Evolutionary conservation across 2,113 vertebrate species (phyloP).

Genomic region (Ageneiosus marmoratus): DNA sequence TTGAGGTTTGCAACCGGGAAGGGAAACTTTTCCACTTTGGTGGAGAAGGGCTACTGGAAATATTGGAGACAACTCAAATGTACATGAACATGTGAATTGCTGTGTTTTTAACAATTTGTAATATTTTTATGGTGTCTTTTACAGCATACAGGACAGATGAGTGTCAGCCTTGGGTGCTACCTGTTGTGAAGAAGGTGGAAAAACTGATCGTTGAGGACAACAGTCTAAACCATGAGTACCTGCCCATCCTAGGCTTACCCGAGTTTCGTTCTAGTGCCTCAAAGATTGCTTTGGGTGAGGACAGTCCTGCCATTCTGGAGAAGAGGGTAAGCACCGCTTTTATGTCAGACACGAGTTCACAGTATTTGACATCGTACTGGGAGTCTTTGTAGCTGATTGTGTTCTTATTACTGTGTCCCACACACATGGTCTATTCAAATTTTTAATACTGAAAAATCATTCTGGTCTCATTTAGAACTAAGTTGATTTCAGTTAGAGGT

Average conservation of each 20-base stretch:
- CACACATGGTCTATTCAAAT: not conserved
- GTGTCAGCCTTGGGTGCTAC: slow-evolving; percentile 90
- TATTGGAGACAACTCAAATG: too few species aligned
- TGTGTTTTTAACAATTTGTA: too few species aligned
- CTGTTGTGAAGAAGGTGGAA: slow-evolving; percentile 93
- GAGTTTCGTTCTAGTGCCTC: slow-evolving; percentile 87
- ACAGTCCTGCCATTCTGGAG: slow-evolving; percentile 86
- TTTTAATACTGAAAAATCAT: not conserved
- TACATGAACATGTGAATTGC: too few species aligned
- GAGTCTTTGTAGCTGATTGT: too few species aligned
- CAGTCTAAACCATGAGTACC: slow-evolving; percentile 90
- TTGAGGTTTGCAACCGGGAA: too few species aligned
- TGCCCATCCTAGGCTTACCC: slow-evolving; percentile 89
- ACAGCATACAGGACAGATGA: slow-evolving; percentile 94
- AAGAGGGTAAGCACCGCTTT: slow-evolving; percentile 76
- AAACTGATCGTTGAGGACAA: slow-evolving; percentile 80
- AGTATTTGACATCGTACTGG: not conserved
- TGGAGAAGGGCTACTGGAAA: too few species aligned
- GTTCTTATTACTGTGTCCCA: not conserved
- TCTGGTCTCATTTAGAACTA: not conserved
- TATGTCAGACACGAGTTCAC: not conserved
- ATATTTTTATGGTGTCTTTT: slow-evolving; percentile 8
- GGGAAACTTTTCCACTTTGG: too few species aligned
- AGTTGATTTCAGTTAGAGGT: not conserved
- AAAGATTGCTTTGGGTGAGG: slow-evolving; percentile 85